phyloP scores from a whole-genome alignment of 2,113 vertebrate species.

The Chaetops frenatus region DNA sequence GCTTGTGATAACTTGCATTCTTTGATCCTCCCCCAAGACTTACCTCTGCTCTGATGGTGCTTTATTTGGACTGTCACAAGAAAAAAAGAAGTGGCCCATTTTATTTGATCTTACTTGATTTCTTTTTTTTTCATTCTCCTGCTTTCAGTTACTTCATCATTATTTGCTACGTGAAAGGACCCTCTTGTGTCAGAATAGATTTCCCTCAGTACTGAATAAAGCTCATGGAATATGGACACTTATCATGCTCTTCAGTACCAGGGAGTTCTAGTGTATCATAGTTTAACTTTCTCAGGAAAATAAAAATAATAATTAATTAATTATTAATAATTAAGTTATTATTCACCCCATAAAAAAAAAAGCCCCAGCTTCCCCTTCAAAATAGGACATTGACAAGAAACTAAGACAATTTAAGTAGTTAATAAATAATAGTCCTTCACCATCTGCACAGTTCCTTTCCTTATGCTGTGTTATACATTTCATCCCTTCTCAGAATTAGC shows the following conservation, averaged over 20 bases:
- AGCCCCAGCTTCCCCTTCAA: background rate
- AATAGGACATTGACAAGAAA: background rate
- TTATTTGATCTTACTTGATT: background rate
- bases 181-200: background rate
- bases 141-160: background rate
- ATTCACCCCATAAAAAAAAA: background rate
- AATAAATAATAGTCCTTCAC: slow-evolving; percentile 26
- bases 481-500: background rate
- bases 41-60: background rate
- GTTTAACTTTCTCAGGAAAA: background rate
- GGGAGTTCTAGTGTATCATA: background rate
- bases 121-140: background rate
- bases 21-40: background rate
- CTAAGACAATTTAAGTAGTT: background rate
- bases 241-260: background rate
- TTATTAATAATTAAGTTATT: background rate
- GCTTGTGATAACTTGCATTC: background rate
- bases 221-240: background rate
- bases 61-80: background rate
- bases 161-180: background rate
- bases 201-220: background rate
- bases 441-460: background rate
- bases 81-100: background rate
- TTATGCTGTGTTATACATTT: background rate
- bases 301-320: too few species aligned